Base-by-base conservation (phyloP, 2,797 vertebrate species). In the Strix occidentalis region DNA sequence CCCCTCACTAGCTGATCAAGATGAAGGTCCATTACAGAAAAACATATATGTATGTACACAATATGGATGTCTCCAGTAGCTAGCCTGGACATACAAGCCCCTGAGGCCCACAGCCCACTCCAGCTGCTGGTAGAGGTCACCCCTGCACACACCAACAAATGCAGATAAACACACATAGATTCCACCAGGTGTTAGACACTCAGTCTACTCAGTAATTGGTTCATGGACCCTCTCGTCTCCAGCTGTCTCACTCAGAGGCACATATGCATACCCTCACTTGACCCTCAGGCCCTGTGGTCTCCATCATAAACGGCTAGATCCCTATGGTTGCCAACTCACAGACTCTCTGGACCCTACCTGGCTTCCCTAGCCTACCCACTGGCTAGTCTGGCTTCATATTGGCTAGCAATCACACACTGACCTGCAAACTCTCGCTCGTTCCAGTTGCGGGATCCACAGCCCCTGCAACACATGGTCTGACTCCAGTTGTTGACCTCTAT, bases 21-120 rank as follows among this genome's bases (percentile, higher is more conserved):
- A 43, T 12, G 19, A 66, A 71, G n/a, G 24, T 43, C 63, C 17
- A 5, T 46, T 87, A 75, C 11, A 33, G 28, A 19, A 56, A 90
- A 61, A 66, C 20, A 37, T 20, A 26, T 4, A 26, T 0, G 0
- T 21, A 26, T 7, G 3, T 20, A 48, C 31, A 37, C 9, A 57
- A 18, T 6, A 41, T 25, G 17, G 31, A 76, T 61, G 10, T 37
- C 31, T 37, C 23, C 58, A 51, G 43, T 43, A 66, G 46, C 37
- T 50, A 23, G 19, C 11, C 35, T 21, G 12, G 35, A 79, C 19
- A 13, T 23, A 56, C 8, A 56, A 84, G 57, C 11, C 57, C 15
- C 61, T 8, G 23, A 90, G 17, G 48, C 19, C 16, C 70, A 72
- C 16, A 82, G 26, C 17, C 39, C 28, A 21, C 14, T 21, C 41